Evolutionary conservation across 2,797 vertebrate species (phyloP).

Genomic region (Carcharodon carcharias): DNA sequence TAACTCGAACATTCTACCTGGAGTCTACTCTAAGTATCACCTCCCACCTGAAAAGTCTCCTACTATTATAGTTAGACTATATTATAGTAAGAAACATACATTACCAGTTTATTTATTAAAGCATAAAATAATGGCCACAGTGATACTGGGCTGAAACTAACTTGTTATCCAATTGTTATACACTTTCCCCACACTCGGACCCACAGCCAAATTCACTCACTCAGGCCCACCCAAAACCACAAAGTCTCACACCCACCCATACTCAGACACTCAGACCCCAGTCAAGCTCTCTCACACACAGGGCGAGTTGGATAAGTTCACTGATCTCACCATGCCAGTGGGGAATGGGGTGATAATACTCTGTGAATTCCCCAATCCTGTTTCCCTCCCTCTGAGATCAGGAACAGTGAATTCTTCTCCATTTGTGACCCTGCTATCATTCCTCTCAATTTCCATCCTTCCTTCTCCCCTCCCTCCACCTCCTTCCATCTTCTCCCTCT

Average conservation of each 20-base stretch:
- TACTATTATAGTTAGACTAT: too few relatives aligned
- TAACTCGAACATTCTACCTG: neutral
- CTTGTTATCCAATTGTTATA: too few relatives aligned
- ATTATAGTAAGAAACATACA: too few relatives aligned
- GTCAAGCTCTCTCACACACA: neutral
- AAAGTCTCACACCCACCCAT: neutral
- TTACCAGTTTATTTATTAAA: too few relatives aligned
- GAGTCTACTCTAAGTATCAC: neutral
- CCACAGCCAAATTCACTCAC: too few relatives aligned
- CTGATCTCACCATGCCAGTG: neutral
- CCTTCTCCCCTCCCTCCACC: neutral
- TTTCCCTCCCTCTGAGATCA: neutral
- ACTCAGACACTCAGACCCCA: neutral
- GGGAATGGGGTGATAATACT: neutral
- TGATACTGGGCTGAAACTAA: too few relatives aligned
- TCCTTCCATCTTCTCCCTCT: neutral
- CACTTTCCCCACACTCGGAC: too few relatives aligned
- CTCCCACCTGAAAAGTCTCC: too few relatives aligned
- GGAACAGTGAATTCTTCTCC: neutral
- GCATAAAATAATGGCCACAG: too few relatives aligned
- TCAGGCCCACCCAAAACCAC: too few relatives aligned
- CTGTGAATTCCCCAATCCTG: neutral
- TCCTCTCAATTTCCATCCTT: neutral
- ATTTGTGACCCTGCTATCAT: neutral
- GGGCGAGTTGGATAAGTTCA: neutral